A percentile compares a stretch with the other conserved stretches of the same genome.
Evolutionary conservation across 2,888 invertebrate species (phyloP).

Genomic region (Lobophora halterata): DNA sequence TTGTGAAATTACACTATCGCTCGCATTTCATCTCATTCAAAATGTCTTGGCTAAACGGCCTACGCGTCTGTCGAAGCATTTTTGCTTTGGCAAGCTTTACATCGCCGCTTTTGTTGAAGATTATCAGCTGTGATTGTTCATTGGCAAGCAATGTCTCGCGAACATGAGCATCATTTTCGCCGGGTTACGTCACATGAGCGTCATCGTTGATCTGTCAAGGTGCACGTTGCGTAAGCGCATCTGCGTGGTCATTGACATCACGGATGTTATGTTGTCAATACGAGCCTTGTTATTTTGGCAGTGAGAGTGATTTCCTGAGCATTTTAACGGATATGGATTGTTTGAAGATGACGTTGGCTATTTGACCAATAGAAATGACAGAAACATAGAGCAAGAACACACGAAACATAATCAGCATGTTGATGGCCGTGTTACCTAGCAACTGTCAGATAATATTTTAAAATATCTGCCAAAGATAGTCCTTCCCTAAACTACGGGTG

Average conservation of each 20-base stretch:
- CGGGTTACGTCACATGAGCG: slow-evolving; percentile 53
- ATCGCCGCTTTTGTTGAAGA: slow-evolving; percentile 26
- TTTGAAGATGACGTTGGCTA: slow-evolving; percentile 8
- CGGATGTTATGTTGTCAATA: slow-evolving; percentile 58
- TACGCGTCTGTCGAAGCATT: slow-evolving; percentile 35
- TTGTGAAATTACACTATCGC: slow-evolving; percentile 73
- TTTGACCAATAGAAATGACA: not conserved
- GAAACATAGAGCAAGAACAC: too few species aligned
- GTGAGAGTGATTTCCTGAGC: slow-evolving; percentile 38
- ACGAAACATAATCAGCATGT: too few species aligned
- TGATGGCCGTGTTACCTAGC: too few species aligned
- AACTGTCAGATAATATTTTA: too few species aligned
- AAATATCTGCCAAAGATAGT: too few species aligned
- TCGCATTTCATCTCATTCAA: slow-evolving; percentile 66
- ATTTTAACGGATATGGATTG: slow-evolving; percentile 6
- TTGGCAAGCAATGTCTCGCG: slow-evolving; percentile 29
- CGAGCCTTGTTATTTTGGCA: slow-evolving; percentile 51
- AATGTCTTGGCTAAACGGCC: slow-evolving; percentile 44
- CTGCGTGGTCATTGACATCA: slow-evolving; percentile 73
- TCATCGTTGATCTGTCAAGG: slow-evolving; percentile 69
- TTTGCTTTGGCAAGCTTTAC: slow-evolving; percentile 28
- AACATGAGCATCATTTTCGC: slow-evolving; percentile 32
- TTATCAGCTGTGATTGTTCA: not conserved
- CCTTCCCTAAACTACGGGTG: too few species aligned
- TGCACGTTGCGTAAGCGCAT: slow-evolving; percentile 69